phyloP scores from a whole-genome alignment of 2,113 vertebrate species.

The Pygoscelis adeliae region DNA sequence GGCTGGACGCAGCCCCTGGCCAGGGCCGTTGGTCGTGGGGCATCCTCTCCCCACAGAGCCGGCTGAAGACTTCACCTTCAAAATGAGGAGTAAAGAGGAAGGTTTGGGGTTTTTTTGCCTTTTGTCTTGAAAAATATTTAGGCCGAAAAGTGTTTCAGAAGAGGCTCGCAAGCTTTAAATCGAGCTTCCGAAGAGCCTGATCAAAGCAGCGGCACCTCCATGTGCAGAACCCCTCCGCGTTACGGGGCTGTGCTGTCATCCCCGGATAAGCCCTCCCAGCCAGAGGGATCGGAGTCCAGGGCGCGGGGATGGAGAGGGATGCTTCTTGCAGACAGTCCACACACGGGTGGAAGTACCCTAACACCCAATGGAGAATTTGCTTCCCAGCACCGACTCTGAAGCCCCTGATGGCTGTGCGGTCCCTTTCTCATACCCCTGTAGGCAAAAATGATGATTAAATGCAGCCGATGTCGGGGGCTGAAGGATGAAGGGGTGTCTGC shows the following conservation, averaged over 20 bases:
- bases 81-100: not conserved
- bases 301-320: not conserved
- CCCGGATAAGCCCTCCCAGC: not conserved
- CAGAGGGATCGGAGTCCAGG: not conserved
- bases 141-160: not conserved
- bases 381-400: not conserved
- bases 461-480: accelerated
- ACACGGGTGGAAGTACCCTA: not conserved
- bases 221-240: accelerated
- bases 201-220: not conserved
- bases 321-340: not conserved
- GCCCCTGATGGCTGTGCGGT: accelerated
- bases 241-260: accelerated
- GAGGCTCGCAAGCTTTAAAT: not conserved
- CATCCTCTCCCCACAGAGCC: accelerated
- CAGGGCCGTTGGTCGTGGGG: accelerated
- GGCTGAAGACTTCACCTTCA: not conserved
- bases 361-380: not conserved
- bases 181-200: not conserved
- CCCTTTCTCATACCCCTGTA: not conserved
- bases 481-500: not conserved
- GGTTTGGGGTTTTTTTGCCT: not conserved
- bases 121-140: slow-evolving; percentile 15
- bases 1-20: not conserved
- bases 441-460: not conserved